phyloP scores from a whole-genome alignment of 1,140 invertebrate genomes.

The Panonychus citri region DNA sequence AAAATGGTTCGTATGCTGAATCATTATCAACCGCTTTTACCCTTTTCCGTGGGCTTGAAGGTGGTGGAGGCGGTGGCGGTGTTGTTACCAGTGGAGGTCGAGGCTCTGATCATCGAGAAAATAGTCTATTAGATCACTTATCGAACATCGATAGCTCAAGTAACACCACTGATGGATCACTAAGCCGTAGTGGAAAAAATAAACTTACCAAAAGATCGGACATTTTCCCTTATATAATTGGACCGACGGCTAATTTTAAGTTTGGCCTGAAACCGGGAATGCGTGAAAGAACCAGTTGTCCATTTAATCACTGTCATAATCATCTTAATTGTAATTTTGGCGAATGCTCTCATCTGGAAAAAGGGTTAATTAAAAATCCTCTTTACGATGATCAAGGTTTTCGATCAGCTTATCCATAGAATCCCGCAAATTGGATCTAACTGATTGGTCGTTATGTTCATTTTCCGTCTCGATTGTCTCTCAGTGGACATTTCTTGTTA shows the following conservation, averaged over 20 bases:
- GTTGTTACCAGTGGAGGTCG: neutral
- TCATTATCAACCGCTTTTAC: constrained; percentile 13
- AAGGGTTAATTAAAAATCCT: neutral
- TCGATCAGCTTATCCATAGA: constrained; percentile 12
- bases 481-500: too few relatives aligned
- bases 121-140: neutral
- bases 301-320: neutral
- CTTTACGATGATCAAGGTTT: constrained; percentile 10
- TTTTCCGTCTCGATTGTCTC: too few relatives aligned
- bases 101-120: neutral
- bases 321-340: neutral
- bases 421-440: too few relatives aligned
- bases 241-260: neutral
- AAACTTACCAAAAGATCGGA: neutral
- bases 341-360: neutral
- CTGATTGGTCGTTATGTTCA: too few relatives aligned
- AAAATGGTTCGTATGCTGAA: constrained; percentile 11
- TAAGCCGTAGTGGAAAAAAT: neutral
- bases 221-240: neutral
- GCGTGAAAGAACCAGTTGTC: neutral
- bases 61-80: constrained; percentile 1
- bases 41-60: constrained; percentile 10
- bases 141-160: constrained; percentile 5
- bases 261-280: neutral
- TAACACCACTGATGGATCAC: neutral